Conservation (phyloP, 2,113 vertebrate genomes). For the Erinaceus europaeus region DNA sequence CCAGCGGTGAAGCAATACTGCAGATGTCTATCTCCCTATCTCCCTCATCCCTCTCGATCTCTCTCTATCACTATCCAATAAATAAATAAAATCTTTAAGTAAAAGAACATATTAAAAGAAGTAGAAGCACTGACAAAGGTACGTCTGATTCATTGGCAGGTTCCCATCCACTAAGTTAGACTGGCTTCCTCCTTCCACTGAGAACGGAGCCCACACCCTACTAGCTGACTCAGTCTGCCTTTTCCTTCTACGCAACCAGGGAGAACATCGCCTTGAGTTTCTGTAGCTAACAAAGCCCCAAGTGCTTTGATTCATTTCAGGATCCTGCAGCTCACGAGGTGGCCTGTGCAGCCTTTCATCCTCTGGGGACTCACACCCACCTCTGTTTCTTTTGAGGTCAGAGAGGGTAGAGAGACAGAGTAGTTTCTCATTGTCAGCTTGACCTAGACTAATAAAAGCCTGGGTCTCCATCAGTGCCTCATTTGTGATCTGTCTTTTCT, state of each 20-base stretch:
- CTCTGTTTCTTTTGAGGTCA: neutral
- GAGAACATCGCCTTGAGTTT: neutral
- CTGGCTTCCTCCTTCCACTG: neutral
- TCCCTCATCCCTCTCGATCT: too few species aligned
- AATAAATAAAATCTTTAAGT: too few species aligned
- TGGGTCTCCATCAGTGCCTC: neutral
- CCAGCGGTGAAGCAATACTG: too few species aligned
- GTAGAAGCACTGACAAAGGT: neutral
- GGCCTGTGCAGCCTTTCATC: too few species aligned
- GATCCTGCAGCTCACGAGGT: neutral
- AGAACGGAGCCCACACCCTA: neutral
- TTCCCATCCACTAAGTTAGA: neutral
- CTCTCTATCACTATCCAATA: too few species aligned
- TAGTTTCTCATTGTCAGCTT: constrained; percentile 1
- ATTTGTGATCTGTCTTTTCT: too few species aligned
- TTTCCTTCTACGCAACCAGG: neutral
- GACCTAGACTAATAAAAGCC: neutral
- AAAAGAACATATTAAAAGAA: too few species aligned
- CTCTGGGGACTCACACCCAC: too few species aligned
- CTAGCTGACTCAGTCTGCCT: neutral
- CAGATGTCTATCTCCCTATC: too few species aligned
- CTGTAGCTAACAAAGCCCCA: neutral
- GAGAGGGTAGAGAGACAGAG: neutral
- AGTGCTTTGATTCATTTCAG: neutral
- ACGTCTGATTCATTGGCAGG: neutral